Conservation (phyloP, 2,888 invertebrate species). For the Conomelus anceps region DNA sequence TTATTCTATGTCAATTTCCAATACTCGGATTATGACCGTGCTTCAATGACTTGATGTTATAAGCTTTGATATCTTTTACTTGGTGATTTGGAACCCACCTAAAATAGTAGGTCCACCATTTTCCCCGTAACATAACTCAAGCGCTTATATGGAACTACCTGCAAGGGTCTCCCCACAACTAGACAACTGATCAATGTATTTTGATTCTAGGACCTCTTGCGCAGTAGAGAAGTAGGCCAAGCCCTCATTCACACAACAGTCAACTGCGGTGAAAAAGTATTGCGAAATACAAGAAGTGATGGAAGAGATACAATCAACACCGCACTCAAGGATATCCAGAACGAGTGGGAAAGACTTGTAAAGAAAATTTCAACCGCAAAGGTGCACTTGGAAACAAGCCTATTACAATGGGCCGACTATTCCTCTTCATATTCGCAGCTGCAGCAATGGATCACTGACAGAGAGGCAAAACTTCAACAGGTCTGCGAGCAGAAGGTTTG, state of each 20-base stretch:
- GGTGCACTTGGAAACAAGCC: constrained; percentile 72
- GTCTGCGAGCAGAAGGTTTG: constrained; percentile 71
- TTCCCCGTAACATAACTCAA: too few species aligned
- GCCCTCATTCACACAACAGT: constrained; percentile 78
- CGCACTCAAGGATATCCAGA: constrained; percentile 81
- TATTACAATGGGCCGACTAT: constrained; percentile 94
- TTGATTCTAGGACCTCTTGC: constrained; percentile 60
- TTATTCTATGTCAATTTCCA: too few species aligned
- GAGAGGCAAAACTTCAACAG: constrained; percentile 86
- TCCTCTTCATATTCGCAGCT: constrained; percentile 87
- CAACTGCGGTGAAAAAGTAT: constrained; percentile 83
- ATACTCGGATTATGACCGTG: too few species aligned
- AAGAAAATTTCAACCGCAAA: constrained; percentile 89
- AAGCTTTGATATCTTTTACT: too few species aligned
- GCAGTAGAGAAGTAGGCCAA: constrained; percentile 79
- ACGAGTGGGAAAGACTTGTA: constrained; percentile 85
- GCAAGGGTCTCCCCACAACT: too few species aligned
- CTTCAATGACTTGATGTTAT: too few species aligned
- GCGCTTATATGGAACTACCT: too few species aligned
- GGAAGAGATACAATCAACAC: constrained; percentile 80
- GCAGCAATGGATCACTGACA: constrained; percentile 89
- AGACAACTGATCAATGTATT: too few species aligned
- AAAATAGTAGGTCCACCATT: too few species aligned
- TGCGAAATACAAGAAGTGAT: constrained; percentile 79
- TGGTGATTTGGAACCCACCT: too few species aligned